Percentiles rank a stretch among this genome's conserved stretches.
These are phyloP conservation scores for Gymnobelideus leadbeateri DNA, from an alignment of 2,113 vertebrate genomes.

Conservation along the genomic window DNA sequence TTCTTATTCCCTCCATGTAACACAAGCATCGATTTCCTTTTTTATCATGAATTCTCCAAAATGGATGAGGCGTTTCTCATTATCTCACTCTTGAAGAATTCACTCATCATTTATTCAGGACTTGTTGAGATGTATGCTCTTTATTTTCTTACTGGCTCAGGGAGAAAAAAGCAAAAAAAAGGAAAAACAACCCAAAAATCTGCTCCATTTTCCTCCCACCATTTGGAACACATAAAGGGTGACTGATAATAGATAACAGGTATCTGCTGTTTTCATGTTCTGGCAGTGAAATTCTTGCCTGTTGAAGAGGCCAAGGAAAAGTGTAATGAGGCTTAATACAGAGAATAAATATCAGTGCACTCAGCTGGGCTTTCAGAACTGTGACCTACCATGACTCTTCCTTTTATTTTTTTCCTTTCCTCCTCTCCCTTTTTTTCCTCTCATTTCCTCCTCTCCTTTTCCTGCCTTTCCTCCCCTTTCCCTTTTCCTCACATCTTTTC, in stretches of 20 bases:
- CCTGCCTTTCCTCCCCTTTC: neutral
- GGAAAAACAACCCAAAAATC: neutral
- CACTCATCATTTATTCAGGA: slow-evolving; percentile 53
- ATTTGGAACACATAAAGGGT: slow-evolving; percentile 43
- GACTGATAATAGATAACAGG: slow-evolving; percentile 43
- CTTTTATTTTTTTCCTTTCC: neutral
- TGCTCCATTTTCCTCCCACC: slow-evolving; percentile 43
- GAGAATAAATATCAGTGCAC: slow-evolving; percentile 16
- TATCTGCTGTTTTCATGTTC: slow-evolving; percentile 26
- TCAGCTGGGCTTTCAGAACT: slow-evolving; percentile 16
- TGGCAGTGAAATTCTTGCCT: slow-evolving; percentile 8
- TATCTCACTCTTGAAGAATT: slow-evolving; percentile 50
- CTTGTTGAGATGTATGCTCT: slow-evolving; percentile 50
- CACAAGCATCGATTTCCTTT: slow-evolving; percentile 38
- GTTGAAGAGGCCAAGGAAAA: slow-evolving; percentile 36
- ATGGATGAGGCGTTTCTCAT: slow-evolving; percentile 44
- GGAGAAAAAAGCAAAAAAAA: slow-evolving; percentile 51
- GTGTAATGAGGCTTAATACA: slow-evolving; percentile 42
- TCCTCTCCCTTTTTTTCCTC: neutral
- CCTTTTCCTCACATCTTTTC: too few species aligned
- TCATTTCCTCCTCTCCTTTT: neutral
- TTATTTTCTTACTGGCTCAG: slow-evolving; percentile 56
- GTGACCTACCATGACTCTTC: slow-evolving; percentile 4
- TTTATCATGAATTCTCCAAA: slow-evolving; percentile 37
- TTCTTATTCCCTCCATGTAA: neutral